Evolutionary conservation across 2,797 vertebrate genomes (phyloP).

Genomic region (Rhinichthys osculus): DNA sequence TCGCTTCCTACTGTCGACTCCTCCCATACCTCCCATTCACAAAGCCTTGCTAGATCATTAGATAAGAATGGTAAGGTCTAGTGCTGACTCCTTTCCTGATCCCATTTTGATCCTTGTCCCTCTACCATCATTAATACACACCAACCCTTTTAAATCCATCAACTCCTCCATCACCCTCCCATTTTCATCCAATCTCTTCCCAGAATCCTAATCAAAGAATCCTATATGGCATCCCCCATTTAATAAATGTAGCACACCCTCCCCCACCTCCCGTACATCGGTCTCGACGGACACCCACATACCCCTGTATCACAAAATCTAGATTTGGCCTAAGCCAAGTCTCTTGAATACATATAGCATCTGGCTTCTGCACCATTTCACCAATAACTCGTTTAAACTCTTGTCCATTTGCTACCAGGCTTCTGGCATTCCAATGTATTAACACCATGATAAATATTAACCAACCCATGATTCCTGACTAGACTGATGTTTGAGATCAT

Average conservation of each 20-base stretch:
- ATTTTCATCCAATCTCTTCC: not conserved
- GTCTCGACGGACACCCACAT: too few species aligned
- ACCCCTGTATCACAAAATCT: not conserved
- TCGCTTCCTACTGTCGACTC: not conserved
- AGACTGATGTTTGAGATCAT: not conserved
- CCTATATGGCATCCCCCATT: too few species aligned
- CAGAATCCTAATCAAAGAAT: too few species aligned
- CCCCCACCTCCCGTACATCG: too few species aligned
- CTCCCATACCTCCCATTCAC: not conserved
- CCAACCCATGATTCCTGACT: not conserved
- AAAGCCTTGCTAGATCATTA: not conserved
- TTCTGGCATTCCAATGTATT: not conserved
- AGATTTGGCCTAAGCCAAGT: not conserved
- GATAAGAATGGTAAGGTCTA: not conserved
- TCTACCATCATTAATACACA: not conserved
- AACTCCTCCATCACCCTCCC: not conserved
- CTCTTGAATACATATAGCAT: not conserved
- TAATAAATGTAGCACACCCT: too few species aligned
- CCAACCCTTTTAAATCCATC: not conserved
- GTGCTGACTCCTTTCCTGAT: not conserved
- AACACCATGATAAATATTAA: not conserved
- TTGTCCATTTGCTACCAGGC: not conserved
- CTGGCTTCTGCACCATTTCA: not conserved
- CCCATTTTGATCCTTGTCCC: not conserved
- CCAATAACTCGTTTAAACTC: not conserved